Percentiles rank a stretch among this genome's conserved stretches.
These are phyloP conservation scores for Varecia variegata DNA, from an alignment of 2,797 vertebrate genomes.

Conservation along the genomic window DNA sequence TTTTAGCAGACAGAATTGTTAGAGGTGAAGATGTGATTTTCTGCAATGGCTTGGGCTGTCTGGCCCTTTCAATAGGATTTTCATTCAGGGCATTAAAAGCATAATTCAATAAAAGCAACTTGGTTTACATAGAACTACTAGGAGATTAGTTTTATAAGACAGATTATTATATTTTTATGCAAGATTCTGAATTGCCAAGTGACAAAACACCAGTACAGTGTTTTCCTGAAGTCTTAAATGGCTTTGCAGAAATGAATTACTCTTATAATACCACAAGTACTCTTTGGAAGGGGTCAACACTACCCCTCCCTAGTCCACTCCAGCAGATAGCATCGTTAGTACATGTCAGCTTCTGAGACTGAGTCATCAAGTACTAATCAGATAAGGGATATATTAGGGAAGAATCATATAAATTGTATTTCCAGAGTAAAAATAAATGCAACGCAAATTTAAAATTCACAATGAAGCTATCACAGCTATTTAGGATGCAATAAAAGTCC, in stretches of 20 bases:
- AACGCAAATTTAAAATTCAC: conserved; percentile 48
- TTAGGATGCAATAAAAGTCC: conserved; percentile 62
- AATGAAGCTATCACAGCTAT: background rate
- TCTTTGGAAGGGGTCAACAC: too few relatives aligned
- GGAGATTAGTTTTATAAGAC: background rate
- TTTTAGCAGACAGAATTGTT: background rate
- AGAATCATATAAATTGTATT: conserved; percentile 15
- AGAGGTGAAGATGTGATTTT: background rate
- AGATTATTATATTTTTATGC: background rate
- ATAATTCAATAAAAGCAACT: background rate
- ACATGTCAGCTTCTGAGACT: background rate
- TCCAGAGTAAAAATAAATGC: conserved; percentile 42
- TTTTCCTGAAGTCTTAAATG: background rate
- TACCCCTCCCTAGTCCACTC: too few relatives aligned
- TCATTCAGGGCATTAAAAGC: background rate
- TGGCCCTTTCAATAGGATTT: background rate
- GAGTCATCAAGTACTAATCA: conserved; percentile 16
- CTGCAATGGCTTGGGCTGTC: background rate
- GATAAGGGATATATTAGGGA: background rate
- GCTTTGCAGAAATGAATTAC: background rate
- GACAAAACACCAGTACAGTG: background rate
- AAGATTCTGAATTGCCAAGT: background rate
- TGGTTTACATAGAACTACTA: background rate
- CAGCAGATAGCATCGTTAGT: fast-evolving
- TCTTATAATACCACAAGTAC: background rate